Base-by-base conservation (phyloP, 2,888 invertebrate genomes). In the Melipona beecheii region DNA sequence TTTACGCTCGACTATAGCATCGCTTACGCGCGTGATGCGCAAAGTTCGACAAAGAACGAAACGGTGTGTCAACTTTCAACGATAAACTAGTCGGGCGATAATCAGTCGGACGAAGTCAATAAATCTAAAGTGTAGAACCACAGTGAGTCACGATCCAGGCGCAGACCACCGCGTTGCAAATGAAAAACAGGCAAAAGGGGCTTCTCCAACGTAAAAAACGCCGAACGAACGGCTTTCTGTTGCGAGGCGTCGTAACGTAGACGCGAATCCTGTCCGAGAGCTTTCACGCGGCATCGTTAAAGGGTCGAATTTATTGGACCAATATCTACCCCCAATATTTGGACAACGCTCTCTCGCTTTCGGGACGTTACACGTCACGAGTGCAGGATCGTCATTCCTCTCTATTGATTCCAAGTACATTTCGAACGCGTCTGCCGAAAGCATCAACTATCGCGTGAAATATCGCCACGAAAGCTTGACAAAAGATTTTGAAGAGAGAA, bases 281-380 rank as follows among this genome's bases (percentile, higher is more conserved):
- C n/a, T 72, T 71, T 54, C 36, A 43, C 52, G 60, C 15, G 21
- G 21, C 52, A 68, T 78, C 68, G 75, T 68, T 75, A 52, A 68
- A 66, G 68, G 78, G 11, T 43, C 52, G 31, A 79, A 79, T 79
- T 79, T 75, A 79, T 75, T 19, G 54, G 2, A 4, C 62, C 68
- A 62, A 66, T 65, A 74, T 66, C 78, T 66, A 66, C n/a, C 19
- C 50, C 19, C 74, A 78, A 79, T 79, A 79, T 79, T 79, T 79
- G 78, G 27, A 17, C 43, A 54, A 9, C 52, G 11, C 62, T 73
- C 21, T 2, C 62, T 27, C 31, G 50, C 11, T n/a, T 36, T 27
- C 54, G 27, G 36, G n/a, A 73, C 56, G 21, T 13, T 43, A 24
- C n/a, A 4, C 36, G 43, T 52, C 52, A 17, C 60, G 27, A 43